A percentile compares a stretch with the other conserved stretches of the same genome.
phyloP scores from a whole-genome alignment of 2,888 invertebrate species.

The Auanema freiburgensis region DNA sequence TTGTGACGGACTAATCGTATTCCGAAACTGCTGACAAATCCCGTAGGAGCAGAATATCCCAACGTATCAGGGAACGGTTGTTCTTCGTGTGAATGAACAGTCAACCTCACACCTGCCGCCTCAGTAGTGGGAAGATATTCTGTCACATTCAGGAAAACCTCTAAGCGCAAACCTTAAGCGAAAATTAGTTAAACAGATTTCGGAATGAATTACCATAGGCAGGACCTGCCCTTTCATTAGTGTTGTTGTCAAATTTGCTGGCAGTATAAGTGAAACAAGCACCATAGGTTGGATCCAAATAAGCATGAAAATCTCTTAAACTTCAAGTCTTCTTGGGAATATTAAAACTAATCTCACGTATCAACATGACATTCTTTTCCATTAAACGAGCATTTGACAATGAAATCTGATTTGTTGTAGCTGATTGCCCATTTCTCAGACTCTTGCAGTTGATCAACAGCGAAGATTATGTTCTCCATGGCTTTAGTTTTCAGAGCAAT shows the following conservation, averaged over 20 bases:
- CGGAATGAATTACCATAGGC: conserved; percentile 48
- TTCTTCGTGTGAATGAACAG: conserved; percentile 56
- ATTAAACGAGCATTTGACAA: conserved; percentile 62
- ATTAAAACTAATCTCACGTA: conserved; percentile 33
- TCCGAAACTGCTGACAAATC: conserved; percentile 60
- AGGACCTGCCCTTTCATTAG: conserved; percentile 60
- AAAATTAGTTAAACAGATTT: neutral
- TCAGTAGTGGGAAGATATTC: conserved; percentile 63
- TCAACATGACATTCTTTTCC: conserved; percentile 60
- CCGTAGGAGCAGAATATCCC: conserved; percentile 63
- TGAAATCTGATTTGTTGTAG: conserved; percentile 52
- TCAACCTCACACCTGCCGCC: conserved; percentile 58
- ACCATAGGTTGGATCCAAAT: conserved; percentile 62
- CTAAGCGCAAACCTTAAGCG: conserved; percentile 53
- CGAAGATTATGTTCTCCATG: conserved; percentile 62
- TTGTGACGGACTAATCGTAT: conserved; percentile 50
- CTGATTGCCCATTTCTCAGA: conserved; percentile 37
- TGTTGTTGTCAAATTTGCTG: conserved; percentile 44
- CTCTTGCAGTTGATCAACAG: conserved; percentile 54
- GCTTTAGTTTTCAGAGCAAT: conserved; percentile 61
- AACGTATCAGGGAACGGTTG: conserved; percentile 62
- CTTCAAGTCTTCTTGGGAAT: neutral
- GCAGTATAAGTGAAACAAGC: conserved; percentile 63
- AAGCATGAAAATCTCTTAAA: conserved; percentile 60
- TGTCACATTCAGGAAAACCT: conserved; percentile 61